Base-by-base conservation (phyloP, 2,113 vertebrate species). In the Grammomys surdaster region DNA sequence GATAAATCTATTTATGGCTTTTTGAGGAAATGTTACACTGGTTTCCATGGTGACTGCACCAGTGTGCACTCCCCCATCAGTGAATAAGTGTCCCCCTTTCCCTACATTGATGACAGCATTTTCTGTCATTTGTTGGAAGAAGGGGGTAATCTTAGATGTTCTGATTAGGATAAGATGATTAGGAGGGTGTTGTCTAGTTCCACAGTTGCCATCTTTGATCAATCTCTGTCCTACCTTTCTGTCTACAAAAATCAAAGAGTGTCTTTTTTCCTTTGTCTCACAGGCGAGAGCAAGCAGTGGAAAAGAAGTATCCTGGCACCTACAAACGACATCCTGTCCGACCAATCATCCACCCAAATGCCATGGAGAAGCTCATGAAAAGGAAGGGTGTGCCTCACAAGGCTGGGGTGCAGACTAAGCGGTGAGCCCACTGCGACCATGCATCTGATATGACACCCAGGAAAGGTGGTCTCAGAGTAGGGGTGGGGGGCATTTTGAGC, bases 311-410 rank as follows among this genome's bases (percentile, higher is more conserved):
- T 69, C 99, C 99, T 0, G 99, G 99, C 10, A 99, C 99, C 80
- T 99, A 99, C 97, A 99, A 99, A 96, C 99, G 99, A 9, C 99
- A 99, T 96, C 99, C 99, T 91, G 99, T 99, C 82, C 98, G 99
- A 91, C 99, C 99, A 86, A 99, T 99, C 56, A 99, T 99, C 96
- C 98, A 99, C 96, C 98, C 99, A 95, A 99, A 99, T 2, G 99
- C 99, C 81, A 99, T 99, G 85, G 99, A 99, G 98, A 99, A 99
- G 94, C 98, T 99, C 97, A 99, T 99, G 98, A 99, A 99, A 98
- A 99, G 99, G 98, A 99, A 99, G 95, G 99, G 99, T 13, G 98
- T 99, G 94, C 97, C 98, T 5, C 99, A 99, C 97, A 99, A 99
- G 97, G 98, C 99, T 36, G 99, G 99, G 43, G 97, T 99, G 95